Conservation (phyloP, 2,797 vertebrate species). For the Clarias laeviceps region DNA sequence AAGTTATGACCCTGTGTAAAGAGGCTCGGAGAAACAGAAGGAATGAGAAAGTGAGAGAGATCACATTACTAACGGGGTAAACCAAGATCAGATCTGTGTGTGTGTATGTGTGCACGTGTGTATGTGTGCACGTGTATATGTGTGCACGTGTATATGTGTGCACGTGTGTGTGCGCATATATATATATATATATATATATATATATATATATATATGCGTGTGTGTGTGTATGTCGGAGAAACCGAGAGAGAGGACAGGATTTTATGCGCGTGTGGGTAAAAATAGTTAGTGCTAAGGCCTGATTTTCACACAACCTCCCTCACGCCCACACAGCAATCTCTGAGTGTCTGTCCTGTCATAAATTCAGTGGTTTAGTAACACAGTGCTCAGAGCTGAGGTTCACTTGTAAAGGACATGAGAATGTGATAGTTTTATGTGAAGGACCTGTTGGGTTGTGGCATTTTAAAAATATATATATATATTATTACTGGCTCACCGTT, state of each 20-base stretch:
- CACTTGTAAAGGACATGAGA: neutral
- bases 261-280: neutral
- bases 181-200: too few relatives aligned
- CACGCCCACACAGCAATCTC: neutral
- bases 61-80: constrained; percentile 6
- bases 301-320: constrained; percentile 29
- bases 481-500: neutral
- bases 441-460: neutral
- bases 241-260: too few relatives aligned
- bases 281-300: constrained; percentile 35
- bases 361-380: neutral
- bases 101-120: too few relatives aligned
- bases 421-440: constrained; percentile 6
- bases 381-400: neutral
- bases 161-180: too few relatives aligned
- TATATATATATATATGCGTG: too few relatives aligned
- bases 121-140: too few relatives aligned
- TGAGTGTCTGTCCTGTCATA: constrained; percentile 10
- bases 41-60: constrained; percentile 17
- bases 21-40: neutral
- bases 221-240: too few relatives aligned
- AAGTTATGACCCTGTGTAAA: constrained; percentile 26
- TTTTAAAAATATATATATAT: neutral
- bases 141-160: too few relatives aligned
- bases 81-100: neutral